Evolutionary conservation across 2,888 invertebrate genomes (phyloP), one percentile per base, ranked within the genome.

Genomic region (Torymus aiolomorphi): DNA sequence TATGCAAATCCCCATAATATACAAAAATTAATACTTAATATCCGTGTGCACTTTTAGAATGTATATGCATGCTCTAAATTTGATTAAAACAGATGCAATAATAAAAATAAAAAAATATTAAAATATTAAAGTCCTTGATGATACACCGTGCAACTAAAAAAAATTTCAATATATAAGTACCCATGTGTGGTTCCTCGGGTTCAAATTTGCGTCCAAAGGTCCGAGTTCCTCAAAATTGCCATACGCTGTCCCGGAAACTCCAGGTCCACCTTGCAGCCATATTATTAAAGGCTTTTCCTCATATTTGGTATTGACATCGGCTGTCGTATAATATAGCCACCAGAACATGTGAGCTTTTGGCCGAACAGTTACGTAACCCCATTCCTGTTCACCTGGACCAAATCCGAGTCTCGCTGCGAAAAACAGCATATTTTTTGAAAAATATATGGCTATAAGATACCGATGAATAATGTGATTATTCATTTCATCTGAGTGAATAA

Each of bases 171-270:
- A 12, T 51, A 18, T 42, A 51, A 13, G 14, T 85, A 95, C 96
- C 94, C 94, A 94, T 52, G 92, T 91, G 54, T 91, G 88, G 66
- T 91, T 89, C 82, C 94, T 91, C 14, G 90, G 89, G 14, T 92
- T 89, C 80, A 92, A 88, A 69, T 92, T 86, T 31, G 91, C 87
- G 84, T 92, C 92, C 51, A 92, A 86, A 2, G 93, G 93, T 11
- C 94, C 94, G 76, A 93, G 90, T 87, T 93, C 93, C 82, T 91
- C 87, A 86, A 93, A 93, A 86, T 93, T 93, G 61, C 93, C 93
- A 87, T 91, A 92, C 14, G 93, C 93, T 79, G 92, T 91, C 63
- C 92, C 90, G 5, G 92, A 92, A 0, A 90, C 91, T 51, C 93
- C 93, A 2, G 93, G 92, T 5, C 93, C 93, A 24, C 93, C 93